Base-by-base conservation (phyloP, 2,888 invertebrate genomes). In the Mythimna pallens region DNA sequence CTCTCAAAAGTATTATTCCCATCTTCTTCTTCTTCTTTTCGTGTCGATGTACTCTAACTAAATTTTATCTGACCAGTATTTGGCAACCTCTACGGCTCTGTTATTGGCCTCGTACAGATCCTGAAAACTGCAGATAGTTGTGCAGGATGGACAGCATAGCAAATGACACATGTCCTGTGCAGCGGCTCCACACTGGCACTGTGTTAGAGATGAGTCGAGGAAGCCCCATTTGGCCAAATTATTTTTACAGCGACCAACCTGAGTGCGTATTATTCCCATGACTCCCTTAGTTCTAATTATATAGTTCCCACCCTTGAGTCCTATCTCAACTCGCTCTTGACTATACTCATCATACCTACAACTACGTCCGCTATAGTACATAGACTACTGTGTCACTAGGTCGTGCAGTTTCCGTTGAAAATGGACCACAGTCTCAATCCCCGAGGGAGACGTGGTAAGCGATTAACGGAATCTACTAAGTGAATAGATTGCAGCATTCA, bases 381-480 rank as follows among this genome's bases (percentile, higher is more conserved):
- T 36, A 30, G 30, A 30, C 36, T 54, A 78, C 54, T 58, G 50
- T 66, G 59, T 65, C 17, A 83, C 59, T 79, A 61, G 73, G 69
- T 83, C 73, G 43, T 65, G 52, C 17, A 30, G 54, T 34, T 54
- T 34, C 66, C 47, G 43, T 47, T 58, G n/a, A 47, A 73, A 61
- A 66, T 65, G 65, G 65, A 55, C 58, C 55, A 55, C 68, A 61
- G 30, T n/a, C 66, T 59, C 59, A 20, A 59, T 81, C 43, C 69
- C 25, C 73, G 12, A 52, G 78, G 43, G 78, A 55, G 6, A 30
- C 14, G 30, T 54, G 30, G 40, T 50, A 55, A 47, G 62, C 79
- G 79, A 82, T 81, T 82, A 78, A 59, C 63, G 4, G 68, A 72
- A 55, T 68, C 62, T 58, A 68, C 68, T 68, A 69, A 61, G 66